Evolutionary conservation across 2,888 invertebrate genomes (phyloP).

Genomic region (Merodon equestris): DNA sequence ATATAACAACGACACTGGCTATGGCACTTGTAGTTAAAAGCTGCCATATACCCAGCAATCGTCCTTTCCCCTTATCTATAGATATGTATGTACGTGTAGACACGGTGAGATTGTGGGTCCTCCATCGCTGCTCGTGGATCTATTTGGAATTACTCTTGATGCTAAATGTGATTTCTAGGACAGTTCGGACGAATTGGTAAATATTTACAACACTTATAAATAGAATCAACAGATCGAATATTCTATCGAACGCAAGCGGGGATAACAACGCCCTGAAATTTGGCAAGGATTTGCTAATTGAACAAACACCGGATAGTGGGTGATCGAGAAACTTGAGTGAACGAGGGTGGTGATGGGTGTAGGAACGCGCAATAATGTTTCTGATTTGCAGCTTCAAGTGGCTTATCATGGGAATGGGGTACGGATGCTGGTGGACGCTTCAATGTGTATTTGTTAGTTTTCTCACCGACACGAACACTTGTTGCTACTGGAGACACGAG

Average conservation of each 20-base stretch:
- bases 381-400: conserved; percentile 40
- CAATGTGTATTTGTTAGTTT: conserved; percentile 54
- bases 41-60: conserved; percentile 20
- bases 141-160: conserved; percentile 44
- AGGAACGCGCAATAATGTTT: conserved; percentile 1
- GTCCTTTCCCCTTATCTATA: not conserved
- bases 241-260: not conserved
- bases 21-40: conserved; percentile 36
- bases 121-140: too few species aligned
- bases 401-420: not conserved
- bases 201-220: conserved; percentile 42
- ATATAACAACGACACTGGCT: not conserved
- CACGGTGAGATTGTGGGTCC: not conserved
- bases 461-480: conserved; percentile 55
- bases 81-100: conserved; percentile 4
- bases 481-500: conserved; percentile 44
- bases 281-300: conserved; percentile 33
- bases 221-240: conserved; percentile 6
- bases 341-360: not conserved
- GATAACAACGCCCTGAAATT: conserved; percentile 16
- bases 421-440: conserved; percentile 5
- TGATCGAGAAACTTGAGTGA: too few species aligned
- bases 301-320: conserved; percentile 23
- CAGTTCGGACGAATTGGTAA: conserved; percentile 24
- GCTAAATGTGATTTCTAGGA: conserved; percentile 47